Percentiles rank a stretch among this genome's conserved stretches.
These are phyloP conservation scores for Rhizomys pruinosus DNA, from an alignment of 2,113 vertebrate genomes.

Conservation along the genomic window DNA sequence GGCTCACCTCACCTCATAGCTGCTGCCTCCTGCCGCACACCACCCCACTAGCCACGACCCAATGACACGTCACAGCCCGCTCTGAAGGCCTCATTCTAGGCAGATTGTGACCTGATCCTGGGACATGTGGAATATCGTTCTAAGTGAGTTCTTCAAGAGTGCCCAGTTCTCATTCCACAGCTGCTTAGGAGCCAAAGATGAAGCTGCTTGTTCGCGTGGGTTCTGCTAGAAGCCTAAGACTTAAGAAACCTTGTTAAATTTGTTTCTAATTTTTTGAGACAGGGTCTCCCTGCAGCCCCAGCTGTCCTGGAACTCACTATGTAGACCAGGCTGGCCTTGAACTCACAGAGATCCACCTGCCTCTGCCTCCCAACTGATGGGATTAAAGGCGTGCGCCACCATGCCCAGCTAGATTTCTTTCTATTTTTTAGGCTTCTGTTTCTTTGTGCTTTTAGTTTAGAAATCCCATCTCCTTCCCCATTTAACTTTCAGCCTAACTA, in stretches of 20 bases:
- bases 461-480: conserved; percentile 31
- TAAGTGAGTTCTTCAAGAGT: background rate
- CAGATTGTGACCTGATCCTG: background rate
- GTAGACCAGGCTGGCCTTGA: no score
- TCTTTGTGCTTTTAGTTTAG: conserved; percentile 40
- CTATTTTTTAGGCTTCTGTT: conserved; percentile 13
- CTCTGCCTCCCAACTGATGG: no score
- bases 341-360: no score
- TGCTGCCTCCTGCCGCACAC: background rate
- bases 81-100: background rate
- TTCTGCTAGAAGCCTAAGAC: conserved; percentile 37
- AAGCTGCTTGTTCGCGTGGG: background rate
- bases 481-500: conserved; percentile 55
- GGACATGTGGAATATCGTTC: background rate
- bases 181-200: conserved; percentile 15
- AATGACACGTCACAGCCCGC: background rate
- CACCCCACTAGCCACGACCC: rapidly evolving
- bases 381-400: no score
- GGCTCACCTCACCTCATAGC: background rate
- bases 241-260: background rate
- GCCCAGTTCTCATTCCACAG: background rate
- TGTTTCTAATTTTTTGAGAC: no score
- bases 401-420: no score
- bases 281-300: no score
- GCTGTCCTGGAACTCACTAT: no score